These are phyloP conservation scores for Phalacrocorax pelagicus DNA, from an alignment of 2,113 vertebrate species.

Conservation along the genomic window DNA sequence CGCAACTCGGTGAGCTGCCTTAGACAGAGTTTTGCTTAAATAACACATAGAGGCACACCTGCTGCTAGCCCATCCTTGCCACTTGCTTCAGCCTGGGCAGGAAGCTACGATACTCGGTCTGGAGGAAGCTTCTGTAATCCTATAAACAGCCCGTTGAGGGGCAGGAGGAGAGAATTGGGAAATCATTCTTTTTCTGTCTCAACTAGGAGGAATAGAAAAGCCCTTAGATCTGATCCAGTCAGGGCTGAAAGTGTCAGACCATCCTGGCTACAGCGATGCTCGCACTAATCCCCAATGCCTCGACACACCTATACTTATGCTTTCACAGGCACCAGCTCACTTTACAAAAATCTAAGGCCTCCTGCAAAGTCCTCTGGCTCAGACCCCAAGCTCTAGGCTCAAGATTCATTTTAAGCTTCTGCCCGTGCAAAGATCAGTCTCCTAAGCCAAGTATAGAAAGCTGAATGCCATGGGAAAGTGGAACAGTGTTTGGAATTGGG, in stretches of 20 bases:
- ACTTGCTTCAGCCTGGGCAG: background rate
- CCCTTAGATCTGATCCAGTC: background rate
- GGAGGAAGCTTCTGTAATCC: background rate
- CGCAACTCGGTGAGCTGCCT: background rate
- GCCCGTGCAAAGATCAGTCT: background rate
- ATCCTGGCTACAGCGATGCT: background rate
- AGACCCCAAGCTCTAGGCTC: background rate
- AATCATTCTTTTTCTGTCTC: background rate
- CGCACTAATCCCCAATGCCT: background rate
- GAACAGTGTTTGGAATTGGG: background rate
- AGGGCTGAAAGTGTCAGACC: background rate
- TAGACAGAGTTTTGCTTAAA: background rate
- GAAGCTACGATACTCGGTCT: background rate
- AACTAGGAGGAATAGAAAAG: background rate
- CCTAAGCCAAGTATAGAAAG: background rate
- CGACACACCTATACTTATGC: accelerated
- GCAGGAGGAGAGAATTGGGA: background rate
- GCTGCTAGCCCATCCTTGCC: background rate
- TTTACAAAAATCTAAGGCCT: background rate
- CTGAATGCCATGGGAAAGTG: background rate
- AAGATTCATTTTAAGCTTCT: background rate
- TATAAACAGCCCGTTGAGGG: background rate
- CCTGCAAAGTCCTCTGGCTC: background rate
- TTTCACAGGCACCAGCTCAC: background rate
- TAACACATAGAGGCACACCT: slow-evolving; percentile 10